These are phyloP conservation scores for Hyperoplus immaculatus DNA, from an alignment of 2,797 vertebrate genomes.

Conservation along the genomic window DNA sequence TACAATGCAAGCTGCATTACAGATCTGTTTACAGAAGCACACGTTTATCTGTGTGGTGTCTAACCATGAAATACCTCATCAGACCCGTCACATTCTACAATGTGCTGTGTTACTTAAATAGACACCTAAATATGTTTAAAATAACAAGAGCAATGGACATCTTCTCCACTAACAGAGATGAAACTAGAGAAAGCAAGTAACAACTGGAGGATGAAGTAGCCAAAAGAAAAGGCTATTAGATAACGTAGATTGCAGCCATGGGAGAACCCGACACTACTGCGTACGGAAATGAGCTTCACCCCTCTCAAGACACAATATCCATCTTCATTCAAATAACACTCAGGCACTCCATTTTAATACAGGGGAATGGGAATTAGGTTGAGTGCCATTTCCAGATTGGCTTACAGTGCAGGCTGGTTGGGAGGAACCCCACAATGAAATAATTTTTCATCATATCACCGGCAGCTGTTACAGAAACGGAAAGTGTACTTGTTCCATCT, in stretches of 20 bases:
- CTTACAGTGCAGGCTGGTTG: slow-evolving; percentile 46
- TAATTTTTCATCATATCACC: slow-evolving; percentile 54
- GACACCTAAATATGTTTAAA: slow-evolving; percentile 17
- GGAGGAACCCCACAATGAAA: slow-evolving; percentile 54
- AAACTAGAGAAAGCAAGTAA: slow-evolving; percentile 55
- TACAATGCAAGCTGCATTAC: slow-evolving; percentile 12
- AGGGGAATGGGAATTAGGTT: slow-evolving; percentile 51
- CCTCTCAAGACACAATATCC: slow-evolving; percentile 66
- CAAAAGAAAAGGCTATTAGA: slow-evolving; percentile 65
- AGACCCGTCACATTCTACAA: slow-evolving; percentile 11
- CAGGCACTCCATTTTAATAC: slow-evolving; percentile 57
- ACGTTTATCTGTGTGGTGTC: slow-evolving; percentile 1
- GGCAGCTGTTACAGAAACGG: slow-evolving; percentile 55
- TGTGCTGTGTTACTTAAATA: slow-evolving; percentile 25
- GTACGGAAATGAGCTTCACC: slow-evolving; percentile 64
- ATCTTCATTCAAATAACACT: slow-evolving; percentile 66
- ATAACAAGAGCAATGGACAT: slow-evolving; percentile 9
- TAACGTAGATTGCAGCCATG: slow-evolving; percentile 59
- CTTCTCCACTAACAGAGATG: slow-evolving; percentile 9
- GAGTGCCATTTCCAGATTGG: slow-evolving; percentile 66
- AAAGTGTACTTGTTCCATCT: slow-evolving; percentile 44
- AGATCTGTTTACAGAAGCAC: slow-evolving; percentile 10
- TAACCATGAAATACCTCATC: not conserved
- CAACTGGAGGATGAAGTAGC: slow-evolving; percentile 52
- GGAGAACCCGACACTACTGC: slow-evolving; percentile 61